phyloP scores from a whole-genome alignment of 2,888 invertebrate species.

The Amphipoea lucens region DNA sequence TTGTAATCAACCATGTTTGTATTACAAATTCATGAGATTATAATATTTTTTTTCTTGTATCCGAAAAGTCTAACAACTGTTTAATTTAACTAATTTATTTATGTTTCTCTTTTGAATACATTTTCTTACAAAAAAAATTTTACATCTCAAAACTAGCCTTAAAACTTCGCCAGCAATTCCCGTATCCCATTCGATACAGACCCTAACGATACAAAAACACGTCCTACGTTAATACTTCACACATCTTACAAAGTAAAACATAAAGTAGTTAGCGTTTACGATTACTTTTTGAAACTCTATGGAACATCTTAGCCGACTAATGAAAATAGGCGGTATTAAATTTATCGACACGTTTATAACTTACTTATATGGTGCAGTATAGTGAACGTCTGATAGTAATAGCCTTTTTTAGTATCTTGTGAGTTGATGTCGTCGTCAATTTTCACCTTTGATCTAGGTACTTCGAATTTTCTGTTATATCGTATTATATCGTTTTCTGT shows the following conservation, averaged over 20 bases:
- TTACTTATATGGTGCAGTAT: not conserved
- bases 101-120: too few species aligned
- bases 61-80: too few species aligned
- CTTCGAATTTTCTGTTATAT: not conserved
- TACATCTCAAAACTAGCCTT: too few species aligned
- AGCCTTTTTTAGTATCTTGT: not conserved
- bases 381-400: not conserved
- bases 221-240: not conserved
- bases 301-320: not conserved
- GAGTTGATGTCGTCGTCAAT: slow-evolving; percentile 2
- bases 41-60: too few species aligned
- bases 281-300: not conserved
- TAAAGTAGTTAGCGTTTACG: slow-evolving; percentile 30
- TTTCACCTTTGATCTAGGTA: slow-evolving; percentile 9
- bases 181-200: not conserved
- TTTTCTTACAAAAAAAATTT: too few species aligned
- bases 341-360: slow-evolving; percentile 19
- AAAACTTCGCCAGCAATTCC: not conserved
- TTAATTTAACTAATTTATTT: too few species aligned
- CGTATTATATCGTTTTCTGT: not conserved
- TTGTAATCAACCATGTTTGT: too few species aligned
- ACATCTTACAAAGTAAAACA: slow-evolving; percentile 24
- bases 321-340: not conserved
- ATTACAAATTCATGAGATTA: too few species aligned
- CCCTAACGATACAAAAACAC: slow-evolving; percentile 20